Percentiles rank a stretch among this genome's conserved stretches.
phyloP scores from a whole-genome alignment of 2,113 vertebrate genomes.

The Proteles cristata region DNA sequence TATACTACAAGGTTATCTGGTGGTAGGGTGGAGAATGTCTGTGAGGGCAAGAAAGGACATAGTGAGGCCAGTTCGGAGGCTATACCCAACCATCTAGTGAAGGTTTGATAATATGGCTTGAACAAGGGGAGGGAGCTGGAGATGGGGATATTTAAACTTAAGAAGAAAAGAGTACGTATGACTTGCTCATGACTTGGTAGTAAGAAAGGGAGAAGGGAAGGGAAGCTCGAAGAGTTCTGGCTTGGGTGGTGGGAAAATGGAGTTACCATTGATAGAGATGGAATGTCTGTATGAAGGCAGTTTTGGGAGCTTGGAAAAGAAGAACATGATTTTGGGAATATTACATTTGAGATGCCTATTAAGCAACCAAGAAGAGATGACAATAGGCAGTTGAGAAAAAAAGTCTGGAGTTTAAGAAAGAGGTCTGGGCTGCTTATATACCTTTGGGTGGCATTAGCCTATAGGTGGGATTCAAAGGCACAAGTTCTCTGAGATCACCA shows the following conservation, averaged over 20 bases:
- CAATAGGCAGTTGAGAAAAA: background rate
- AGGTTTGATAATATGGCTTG: background rate
- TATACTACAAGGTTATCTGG: background rate
- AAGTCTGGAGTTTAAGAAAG: background rate
- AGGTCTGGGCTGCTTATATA: background rate
- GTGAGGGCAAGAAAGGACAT: background rate
- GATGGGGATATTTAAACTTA: background rate
- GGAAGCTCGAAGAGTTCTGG: background rate
- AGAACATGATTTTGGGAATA: background rate
- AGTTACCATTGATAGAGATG: background rate
- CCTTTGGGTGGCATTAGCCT: background rate
- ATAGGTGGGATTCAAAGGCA: conserved; percentile 7
- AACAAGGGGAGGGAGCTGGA: background rate
- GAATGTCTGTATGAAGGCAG: background rate
- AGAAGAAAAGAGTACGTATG: background rate
- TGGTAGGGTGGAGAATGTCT: background rate
- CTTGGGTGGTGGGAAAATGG: background rate
- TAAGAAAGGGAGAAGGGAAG: background rate
- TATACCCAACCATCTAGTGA: background rate
- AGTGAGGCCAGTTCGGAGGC: background rate
- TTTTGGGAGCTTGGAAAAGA: background rate
- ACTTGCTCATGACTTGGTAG: background rate
- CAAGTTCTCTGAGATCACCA: background rate
- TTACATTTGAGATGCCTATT: background rate
- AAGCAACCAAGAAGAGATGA: background rate